phyloP scores from a whole-genome alignment of 2,113 vertebrate genomes.

The Pomatostomus ruficeps region DNA sequence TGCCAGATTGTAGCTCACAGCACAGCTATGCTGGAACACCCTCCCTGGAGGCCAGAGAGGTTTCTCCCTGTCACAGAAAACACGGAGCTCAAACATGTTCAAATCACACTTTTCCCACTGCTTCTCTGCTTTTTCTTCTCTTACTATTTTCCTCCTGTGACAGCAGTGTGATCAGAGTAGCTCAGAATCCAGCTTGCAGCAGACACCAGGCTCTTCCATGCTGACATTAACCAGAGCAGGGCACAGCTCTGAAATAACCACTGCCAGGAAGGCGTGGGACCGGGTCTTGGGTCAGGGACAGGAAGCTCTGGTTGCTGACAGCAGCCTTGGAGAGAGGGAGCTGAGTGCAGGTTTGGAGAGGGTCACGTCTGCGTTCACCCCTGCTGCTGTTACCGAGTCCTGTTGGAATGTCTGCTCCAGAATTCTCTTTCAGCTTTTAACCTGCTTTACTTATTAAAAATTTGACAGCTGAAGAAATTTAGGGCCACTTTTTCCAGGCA shows the following conservation, averaged over 20 bases:
- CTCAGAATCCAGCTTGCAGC: neutral
- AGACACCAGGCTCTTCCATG: fast-evolving
- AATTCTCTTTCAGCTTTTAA: neutral
- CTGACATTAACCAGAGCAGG: neutral
- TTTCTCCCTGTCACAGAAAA: neutral
- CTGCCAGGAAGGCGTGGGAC: neutral
- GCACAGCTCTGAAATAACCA: neutral
- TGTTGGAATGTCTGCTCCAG: neutral
- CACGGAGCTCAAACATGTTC: neutral
- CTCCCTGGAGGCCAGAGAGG: neutral
- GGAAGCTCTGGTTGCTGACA: neutral
- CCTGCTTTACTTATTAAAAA: neutral
- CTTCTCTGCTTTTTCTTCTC: neutral
- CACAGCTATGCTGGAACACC: neutral
- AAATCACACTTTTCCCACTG: neutral
- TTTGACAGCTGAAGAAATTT: neutral
- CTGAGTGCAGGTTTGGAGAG: neutral
- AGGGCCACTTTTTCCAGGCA: neutral
- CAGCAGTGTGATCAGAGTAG: neutral
- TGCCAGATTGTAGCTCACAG: neutral
- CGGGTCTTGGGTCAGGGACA: neutral
- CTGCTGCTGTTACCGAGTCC: fast-evolving
- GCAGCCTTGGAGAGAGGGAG: neutral
- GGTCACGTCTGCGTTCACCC: fast-evolving
- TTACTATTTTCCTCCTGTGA: neutral